Evolutionary conservation across 1,140 invertebrate genomes (phyloP).

Genomic region (Lasioglossum albipes): DNA sequence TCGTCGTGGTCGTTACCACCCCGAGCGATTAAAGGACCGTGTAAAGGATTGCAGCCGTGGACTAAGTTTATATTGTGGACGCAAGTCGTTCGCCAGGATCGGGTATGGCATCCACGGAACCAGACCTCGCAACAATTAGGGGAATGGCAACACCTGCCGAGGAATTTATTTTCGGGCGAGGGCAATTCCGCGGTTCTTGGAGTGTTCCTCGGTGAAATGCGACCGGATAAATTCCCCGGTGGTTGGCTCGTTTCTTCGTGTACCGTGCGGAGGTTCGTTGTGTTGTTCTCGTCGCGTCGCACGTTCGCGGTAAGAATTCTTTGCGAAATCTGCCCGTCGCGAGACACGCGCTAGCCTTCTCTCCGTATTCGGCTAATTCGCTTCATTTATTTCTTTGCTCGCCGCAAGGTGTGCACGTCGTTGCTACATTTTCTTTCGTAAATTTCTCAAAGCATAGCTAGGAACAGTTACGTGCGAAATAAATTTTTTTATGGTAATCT

Average conservation of each 20-base stretch:
- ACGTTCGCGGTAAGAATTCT: not conserved
- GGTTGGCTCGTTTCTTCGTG: not conserved
- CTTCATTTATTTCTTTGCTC: no score
- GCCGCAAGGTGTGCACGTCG: no score
- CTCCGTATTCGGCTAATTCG: no score
- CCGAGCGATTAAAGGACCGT: not conserved
- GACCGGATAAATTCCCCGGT: not conserved
- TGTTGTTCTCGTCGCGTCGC: not conserved
- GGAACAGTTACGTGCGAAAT: no score
- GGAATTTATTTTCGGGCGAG: slow-evolving; percentile 17
- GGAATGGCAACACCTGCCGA: slow-evolving; percentile 28
- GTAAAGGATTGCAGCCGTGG: not conserved
- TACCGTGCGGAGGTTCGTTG: not conserved
- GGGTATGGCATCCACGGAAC: not conserved
- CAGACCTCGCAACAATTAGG: slow-evolving; percentile 14
- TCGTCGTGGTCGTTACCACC: not conserved
- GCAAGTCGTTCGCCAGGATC: not conserved
- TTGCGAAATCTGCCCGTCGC: not conserved
- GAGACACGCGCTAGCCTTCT: no score
- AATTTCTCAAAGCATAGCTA: no score
- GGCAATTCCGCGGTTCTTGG: not conserved
- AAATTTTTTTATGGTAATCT: no score
- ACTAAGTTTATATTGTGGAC: not conserved
- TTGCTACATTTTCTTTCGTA: no score
- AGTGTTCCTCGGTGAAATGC: not conserved